Evolutionary conservation across 2,888 invertebrate genomes (phyloP).

Genomic region (Zhengitettix transpicula): DNA sequence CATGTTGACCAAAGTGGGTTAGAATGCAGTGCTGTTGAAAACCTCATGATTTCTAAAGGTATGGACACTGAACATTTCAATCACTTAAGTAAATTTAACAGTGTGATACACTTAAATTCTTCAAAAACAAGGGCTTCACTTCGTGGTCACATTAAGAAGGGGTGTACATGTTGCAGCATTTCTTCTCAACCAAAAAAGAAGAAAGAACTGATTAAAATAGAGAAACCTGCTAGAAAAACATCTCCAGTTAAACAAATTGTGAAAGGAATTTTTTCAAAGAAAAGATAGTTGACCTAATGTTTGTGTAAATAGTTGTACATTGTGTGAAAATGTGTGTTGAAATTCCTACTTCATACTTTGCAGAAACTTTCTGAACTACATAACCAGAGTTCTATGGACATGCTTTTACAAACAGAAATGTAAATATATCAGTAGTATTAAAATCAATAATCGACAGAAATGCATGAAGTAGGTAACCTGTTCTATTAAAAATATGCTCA

Average conservation of each 20-base stretch:
- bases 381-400: neutral
- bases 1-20: neutral
- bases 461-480: too few species aligned
- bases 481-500: too few species aligned
- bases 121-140: slow-evolving; percentile 22
- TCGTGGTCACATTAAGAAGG: slow-evolving; percentile 40
- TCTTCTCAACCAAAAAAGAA: slow-evolving; percentile 35
- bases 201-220: slow-evolving; percentile 18
- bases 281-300: slow-evolving; percentile 6
- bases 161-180: slow-evolving; percentile 44
- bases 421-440: neutral
- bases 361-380: neutral
- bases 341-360: neutral
- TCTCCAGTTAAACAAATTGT: slow-evolving; percentile 2
- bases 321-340: neutral
- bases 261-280: slow-evolving; percentile 6
- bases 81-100: neutral
- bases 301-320: neutral
- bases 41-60: neutral
- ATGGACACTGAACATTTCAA: neutral
- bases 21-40: neutral
- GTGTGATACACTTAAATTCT: neutral
- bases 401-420: neutral
- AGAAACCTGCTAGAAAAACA: slow-evolving; percentile 6
- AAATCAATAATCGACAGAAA: too few species aligned